Evolutionary conservation across 2,797 vertebrate species (phyloP).

Genomic region (Diplodus sargus): DNA sequence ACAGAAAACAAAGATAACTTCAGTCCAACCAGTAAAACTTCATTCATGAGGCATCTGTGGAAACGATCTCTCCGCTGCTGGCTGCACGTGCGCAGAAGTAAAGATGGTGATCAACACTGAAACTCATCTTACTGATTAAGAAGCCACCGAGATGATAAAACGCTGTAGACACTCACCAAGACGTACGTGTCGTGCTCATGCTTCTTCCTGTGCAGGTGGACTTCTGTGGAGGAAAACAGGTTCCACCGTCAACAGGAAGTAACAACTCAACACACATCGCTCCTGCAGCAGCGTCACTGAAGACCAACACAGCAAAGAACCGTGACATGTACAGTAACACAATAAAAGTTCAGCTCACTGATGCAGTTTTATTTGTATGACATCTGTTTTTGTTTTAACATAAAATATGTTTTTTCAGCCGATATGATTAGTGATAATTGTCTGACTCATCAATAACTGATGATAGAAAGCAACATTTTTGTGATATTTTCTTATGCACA

Average conservation of each 20-base stretch:
- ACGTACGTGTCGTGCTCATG: conserved; percentile 78
- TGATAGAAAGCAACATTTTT: no score
- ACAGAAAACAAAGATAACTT: background rate
- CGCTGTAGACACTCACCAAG: conserved; percentile 72
- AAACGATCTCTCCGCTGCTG: no score
- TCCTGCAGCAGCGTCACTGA: background rate
- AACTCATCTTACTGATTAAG: background rate
- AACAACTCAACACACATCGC: background rate
- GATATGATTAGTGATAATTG: no score
- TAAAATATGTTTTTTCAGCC: no score
- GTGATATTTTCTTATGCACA: no score
- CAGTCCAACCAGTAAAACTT: background rate
- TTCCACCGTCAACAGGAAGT: rapidly evolving
- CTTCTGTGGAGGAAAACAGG: conserved; percentile 61
- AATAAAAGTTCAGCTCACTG: no score
- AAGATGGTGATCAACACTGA: no score
- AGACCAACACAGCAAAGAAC: background rate
- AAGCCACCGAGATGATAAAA: background rate
- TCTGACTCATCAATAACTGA: no score
- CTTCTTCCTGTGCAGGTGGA: conserved; percentile 81
- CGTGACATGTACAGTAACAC: no score
- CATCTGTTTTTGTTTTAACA: no score
- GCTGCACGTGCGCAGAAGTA: background rate
- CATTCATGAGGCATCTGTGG: background rate
- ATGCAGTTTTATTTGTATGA: no score